phyloP scores from a whole-genome alignment of 1,140 invertebrate genomes.

The Macrocentrus cingulum region DNA sequence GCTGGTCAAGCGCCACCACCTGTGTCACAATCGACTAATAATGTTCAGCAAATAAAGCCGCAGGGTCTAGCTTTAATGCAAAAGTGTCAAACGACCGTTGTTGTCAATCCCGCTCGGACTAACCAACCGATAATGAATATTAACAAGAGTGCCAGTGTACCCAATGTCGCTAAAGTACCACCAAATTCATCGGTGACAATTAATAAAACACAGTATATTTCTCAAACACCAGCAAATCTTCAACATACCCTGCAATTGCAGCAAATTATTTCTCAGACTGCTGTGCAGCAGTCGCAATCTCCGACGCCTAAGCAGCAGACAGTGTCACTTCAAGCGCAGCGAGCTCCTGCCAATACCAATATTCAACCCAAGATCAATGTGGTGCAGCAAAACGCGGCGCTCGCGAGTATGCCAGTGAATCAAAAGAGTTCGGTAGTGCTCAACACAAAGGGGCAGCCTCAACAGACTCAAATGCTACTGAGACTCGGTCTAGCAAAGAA shows the following conservation, averaged over 20 bases:
- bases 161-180: constrained; percentile 15
- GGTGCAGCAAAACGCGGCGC: constrained; percentile 32
- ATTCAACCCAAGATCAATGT: constrained; percentile 14
- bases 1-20: not conserved
- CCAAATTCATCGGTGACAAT: constrained; percentile 12
- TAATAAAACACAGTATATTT: constrained; percentile 24
- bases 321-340: constrained; percentile 27
- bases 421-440: constrained; percentile 39
- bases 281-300: constrained; percentile 19
- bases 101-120: constrained; percentile 16
- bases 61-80: constrained; percentile 26
- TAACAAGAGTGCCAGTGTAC: constrained; percentile 5
- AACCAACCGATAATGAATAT: not conserved
- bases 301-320: constrained; percentile 27
- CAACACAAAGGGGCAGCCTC: constrained; percentile 36
- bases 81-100: constrained; percentile 36
- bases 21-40: constrained; percentile 5
- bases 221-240: not conserved
- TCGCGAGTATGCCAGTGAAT: constrained; percentile 51
- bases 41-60: constrained; percentile 10
- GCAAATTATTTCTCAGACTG: constrained; percentile 27
- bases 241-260: constrained; percentile 17
- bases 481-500: constrained; percentile 39
- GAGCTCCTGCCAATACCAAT: constrained; percentile 25
- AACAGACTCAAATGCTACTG: constrained; percentile 39